Evolutionary conservation across 2,888 invertebrate species (phyloP), one percentile per base, ranked within the genome.

Genomic region (Ochropacha duplaris): DNA sequence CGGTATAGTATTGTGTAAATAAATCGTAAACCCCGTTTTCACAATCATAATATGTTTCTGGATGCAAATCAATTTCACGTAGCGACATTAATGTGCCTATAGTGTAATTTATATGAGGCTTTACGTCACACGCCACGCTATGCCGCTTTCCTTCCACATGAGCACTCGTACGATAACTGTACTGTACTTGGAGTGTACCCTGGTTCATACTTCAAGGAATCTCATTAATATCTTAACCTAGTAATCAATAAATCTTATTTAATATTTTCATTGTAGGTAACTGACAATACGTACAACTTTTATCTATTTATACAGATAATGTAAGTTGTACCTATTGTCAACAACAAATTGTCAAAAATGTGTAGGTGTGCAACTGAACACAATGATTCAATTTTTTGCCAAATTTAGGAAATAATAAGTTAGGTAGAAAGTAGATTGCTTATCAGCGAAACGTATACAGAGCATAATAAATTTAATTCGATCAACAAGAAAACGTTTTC

Each of bases 21-120:
- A 92, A 91, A 91, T 90, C 92, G 92, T 92, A 92, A 92, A 92
- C 92, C 92, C 88, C 87, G 81, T 92, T 92, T 92, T 90, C 92
- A 90, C 90, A 92, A 92, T 92, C 92, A 90, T 92, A 92, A 92
- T 92, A 92, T 90, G 91, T 91, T 92, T 91, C 89, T 90, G 90
- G 87, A 82, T 82, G 91, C 90, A 92, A 92, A 92, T 92, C 92
- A 92, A 92, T 92, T 92, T 92, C 92, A 90, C 90, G 90, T 91
- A 88, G 87, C 87, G 89, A 92, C 91, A 90, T 92, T 92, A 92
- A 92, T 92, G 89, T 89, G 87, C 82, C 84, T 85, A 90, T 90
- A 91, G 90, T 90, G 90, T 91, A 91, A 90, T 92, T 92, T 92
- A 92, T 92, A 91, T 89, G 90, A 86, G 83, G 84, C 81, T 84